Conservation (phyloP, 2,113 vertebrate genomes). For the Grus americana region DNA sequence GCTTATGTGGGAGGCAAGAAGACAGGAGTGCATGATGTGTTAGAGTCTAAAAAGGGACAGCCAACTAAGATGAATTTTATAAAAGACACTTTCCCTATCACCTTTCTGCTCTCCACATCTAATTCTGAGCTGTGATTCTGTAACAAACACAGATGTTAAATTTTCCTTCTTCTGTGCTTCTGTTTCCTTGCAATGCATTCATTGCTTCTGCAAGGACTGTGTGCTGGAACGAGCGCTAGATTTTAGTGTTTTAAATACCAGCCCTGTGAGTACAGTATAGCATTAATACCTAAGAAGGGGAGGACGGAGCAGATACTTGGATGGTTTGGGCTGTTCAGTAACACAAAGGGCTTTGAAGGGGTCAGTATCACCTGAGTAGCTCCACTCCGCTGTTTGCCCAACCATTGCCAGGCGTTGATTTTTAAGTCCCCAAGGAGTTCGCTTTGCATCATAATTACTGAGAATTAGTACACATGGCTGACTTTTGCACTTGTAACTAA, state of each 20-base stretch:
- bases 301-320: background rate
- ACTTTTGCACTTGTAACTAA: slow-evolving; percentile 83
- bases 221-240: background rate
- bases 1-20: slow-evolving; percentile 31
- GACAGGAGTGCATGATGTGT: background rate
- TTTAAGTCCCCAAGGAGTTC: slow-evolving; percentile 77
- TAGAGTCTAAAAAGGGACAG: background rate
- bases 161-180: background rate
- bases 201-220: background rate
- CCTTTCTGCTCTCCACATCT: background rate
- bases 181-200: background rate
- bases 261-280: background rate
- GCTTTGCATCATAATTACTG: slow-evolving; percentile 87
- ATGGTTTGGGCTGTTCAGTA: slow-evolving; percentile 22
- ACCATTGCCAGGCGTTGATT: slow-evolving; percentile 77
- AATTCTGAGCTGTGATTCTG: background rate
- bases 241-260: background rate
- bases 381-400: slow-evolving; percentile 64
- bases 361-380: slow-evolving; percentile 58
- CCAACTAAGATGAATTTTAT: background rate
- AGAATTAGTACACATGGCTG: slow-evolving; percentile 82
- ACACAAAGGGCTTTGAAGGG: slow-evolving; percentile 64
- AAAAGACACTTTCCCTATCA: background rate
- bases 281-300: background rate
- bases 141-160: background rate